Evolutionary conservation across 1,140 invertebrate genomes (phyloP).

Genomic region (Berghia stephanieae): DNA sequence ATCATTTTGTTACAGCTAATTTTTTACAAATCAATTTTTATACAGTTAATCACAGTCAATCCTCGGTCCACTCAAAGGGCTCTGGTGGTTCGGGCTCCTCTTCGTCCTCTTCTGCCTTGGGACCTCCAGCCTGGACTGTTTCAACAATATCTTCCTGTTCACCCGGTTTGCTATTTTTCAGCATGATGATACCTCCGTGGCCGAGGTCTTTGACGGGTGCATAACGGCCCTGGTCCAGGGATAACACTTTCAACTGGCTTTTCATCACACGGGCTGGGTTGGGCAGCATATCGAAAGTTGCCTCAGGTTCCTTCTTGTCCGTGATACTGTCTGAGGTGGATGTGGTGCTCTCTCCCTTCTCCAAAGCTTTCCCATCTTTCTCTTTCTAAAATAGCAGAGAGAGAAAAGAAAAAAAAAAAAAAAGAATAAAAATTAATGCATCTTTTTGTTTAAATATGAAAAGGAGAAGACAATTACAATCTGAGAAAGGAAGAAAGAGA

Average conservation of each 20-base stretch:
- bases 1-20: no score
- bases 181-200: conserved; percentile 94
- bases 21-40: not conserved
- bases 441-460: no score
- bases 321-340: conserved; percentile 72
- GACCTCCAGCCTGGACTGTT: conserved; percentile 88
- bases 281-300: conserved; percentile 88
- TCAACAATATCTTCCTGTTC: conserved; percentile 90
- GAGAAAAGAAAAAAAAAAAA: no score
- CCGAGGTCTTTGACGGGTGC: conserved; percentile 52
- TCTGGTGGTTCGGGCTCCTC: conserved; percentile 96
- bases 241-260: conserved; percentile 33
- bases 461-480: no score
- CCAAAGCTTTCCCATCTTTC: conserved; percentile 54
- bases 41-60: conserved; percentile 48
- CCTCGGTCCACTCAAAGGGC: conserved; percentile 92
- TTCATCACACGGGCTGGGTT: conserved; percentile 95
- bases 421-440: no score
- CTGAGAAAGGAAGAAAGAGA: no score
- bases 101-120: conserved; percentile 85
- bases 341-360: conserved; percentile 69
- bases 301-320: conserved; percentile 78
- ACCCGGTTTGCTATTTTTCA: conserved; percentile 79
- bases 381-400: conserved; percentile 61
- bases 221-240: conserved; percentile 30